Evolutionary conservation across 92 coral and sea anemone species (phyloP).

Genomic region (Zoanthus solanderi): DNA sequence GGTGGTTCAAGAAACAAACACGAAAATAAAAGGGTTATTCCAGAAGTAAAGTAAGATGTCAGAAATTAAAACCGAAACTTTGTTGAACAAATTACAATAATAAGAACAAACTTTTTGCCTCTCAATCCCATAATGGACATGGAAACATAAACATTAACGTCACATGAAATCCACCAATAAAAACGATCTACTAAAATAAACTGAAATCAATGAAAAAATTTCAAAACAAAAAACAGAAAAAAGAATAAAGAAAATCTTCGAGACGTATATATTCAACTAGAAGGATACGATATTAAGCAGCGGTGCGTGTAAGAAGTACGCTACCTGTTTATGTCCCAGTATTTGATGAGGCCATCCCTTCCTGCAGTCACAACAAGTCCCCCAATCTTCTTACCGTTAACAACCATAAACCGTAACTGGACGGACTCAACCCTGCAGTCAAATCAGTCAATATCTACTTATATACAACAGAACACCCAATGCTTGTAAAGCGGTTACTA

Average conservation of each 20-base stretch:
- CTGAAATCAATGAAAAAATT: too few species aligned
- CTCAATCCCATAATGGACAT: too few species aligned
- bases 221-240: too few species aligned
- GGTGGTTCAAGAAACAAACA: neutral
- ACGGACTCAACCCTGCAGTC: constrained; percentile 81
- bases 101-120: neutral
- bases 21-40: neutral
- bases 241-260: too few species aligned
- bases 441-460: neutral
- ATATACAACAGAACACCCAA: neutral
- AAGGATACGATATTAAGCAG: too few species aligned
- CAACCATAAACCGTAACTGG: constrained; percentile 84
- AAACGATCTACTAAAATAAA: too few species aligned
- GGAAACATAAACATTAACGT: too few species aligned
- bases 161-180: too few species aligned
- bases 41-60: neutral
- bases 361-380: constrained; percentile 95
- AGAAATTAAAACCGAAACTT: neutral
- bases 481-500: too few species aligned
- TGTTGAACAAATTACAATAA: neutral
- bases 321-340: constrained; percentile 97
- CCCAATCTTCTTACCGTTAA: constrained; percentile 84
- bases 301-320: neutral
- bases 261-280: too few species aligned
- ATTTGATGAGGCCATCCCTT: constrained; percentile 91